A percentile compares a stretch with the other conserved stretches of the same genome.
phyloP scores from a whole-genome alignment of 2,888 invertebrate species.

The Acleris sparsana region DNA sequence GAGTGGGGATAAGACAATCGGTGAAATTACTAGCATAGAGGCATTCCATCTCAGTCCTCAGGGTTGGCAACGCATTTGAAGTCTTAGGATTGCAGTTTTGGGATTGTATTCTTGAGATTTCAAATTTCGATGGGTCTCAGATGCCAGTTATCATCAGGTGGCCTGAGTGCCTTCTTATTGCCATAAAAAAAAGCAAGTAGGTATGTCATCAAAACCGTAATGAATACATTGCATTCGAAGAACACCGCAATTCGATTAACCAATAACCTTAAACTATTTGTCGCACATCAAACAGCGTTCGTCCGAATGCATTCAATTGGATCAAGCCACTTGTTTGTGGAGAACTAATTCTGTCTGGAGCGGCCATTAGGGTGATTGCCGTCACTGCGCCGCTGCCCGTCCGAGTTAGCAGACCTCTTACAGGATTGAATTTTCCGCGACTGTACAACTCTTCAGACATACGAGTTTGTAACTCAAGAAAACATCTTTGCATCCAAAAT shows the following conservation, averaged over 20 bases:
- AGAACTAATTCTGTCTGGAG: conserved; percentile 73
- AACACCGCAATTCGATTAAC: conserved; percentile 21
- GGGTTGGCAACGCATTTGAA: too few relatives aligned
- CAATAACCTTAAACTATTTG: conserved; percentile 35
- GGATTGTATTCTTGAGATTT: too few relatives aligned
- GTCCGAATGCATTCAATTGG: conserved; percentile 74
- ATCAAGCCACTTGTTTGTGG: conserved; percentile 70
- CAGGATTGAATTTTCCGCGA: conserved; percentile 73
- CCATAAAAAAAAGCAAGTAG: too few relatives aligned
- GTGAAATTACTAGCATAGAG: too few relatives aligned
- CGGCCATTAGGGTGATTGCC: conserved; percentile 76
- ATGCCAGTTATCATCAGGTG: too few relatives aligned
- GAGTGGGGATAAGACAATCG: too few relatives aligned
- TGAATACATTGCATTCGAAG: too few relatives aligned
- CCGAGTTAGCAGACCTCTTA: conserved; percentile 70
- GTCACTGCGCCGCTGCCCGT: conserved; percentile 54
- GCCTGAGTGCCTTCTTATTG: too few relatives aligned
- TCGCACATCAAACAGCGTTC: conserved; percentile 40
- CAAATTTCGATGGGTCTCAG: too few relatives aligned
- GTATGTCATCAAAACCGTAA: too few relatives aligned
- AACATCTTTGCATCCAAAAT: neutral
- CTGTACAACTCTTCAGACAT: conserved; percentile 21
- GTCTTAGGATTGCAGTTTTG: too few relatives aligned
- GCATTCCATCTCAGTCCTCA: too few relatives aligned
- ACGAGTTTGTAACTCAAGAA: conserved; percentile 14